Evolutionary conservation across 2,797 vertebrate genomes (phyloP).

Genomic region (Melanotaenia boesemani): DNA sequence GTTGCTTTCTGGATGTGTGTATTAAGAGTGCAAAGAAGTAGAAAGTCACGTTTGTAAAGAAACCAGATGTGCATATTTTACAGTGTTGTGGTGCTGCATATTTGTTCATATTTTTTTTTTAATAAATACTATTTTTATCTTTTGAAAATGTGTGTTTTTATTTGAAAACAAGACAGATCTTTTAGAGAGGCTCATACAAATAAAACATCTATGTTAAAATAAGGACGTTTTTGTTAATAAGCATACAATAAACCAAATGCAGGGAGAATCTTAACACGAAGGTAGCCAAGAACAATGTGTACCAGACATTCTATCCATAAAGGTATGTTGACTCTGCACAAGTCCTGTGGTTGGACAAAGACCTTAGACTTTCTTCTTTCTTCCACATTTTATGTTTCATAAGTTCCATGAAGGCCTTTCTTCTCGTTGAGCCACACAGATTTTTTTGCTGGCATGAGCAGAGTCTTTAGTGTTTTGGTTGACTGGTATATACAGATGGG

Average conservation of each 20-base stretch:
- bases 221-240: background rate
- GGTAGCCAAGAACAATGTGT: background rate
- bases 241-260: background rate
- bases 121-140: conserved; percentile 60
- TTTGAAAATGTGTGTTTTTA: conserved; percentile 22
- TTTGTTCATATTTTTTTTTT: conserved; percentile 54
- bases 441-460: conserved; percentile 44
- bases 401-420: background rate
- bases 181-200: background rate
- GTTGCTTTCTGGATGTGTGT: conserved; percentile 6
- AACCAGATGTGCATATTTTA: conserved; percentile 46
- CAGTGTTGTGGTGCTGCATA: conserved; percentile 3
- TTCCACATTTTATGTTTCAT: conserved; percentile 16
- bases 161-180: background rate
- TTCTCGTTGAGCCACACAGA: background rate
- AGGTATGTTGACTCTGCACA: conserved; percentile 21
- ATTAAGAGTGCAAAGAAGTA: conserved; percentile 1
- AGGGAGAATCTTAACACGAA: background rate
- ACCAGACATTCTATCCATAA: background rate
- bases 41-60: conserved; percentile 15
- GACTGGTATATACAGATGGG: conserved; percentile 33
- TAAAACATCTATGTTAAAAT: background rate
- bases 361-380: conserved; percentile 10
- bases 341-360: conserved; percentile 20
- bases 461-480: conserved; percentile 47